Percentiles rank a stretch among this genome's conserved stretches.
Evolutionary conservation across 2,797 vertebrate species (phyloP).

Genomic region (Acrossocheilus wenchowensis): DNA sequence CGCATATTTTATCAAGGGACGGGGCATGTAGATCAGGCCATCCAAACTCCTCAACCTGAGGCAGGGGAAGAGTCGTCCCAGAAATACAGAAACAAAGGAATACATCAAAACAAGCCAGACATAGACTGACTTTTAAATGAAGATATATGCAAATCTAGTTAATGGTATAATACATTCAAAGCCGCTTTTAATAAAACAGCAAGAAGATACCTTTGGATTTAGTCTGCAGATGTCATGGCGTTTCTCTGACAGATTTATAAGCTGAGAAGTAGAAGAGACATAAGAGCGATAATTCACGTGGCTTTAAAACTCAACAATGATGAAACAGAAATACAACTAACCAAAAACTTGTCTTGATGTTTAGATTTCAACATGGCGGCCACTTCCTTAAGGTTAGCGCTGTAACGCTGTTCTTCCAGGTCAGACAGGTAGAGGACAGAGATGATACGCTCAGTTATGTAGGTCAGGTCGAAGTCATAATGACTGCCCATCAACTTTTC

Average conservation of each 20-base stretch:
- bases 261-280: constrained; percentile 69
- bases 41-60: constrained; percentile 89
- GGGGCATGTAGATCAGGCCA: constrained; percentile 93
- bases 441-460: constrained; percentile 93
- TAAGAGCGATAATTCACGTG: constrained; percentile 2
- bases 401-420: constrained; percentile 86
- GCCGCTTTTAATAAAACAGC: not conserved
- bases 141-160: not conserved
- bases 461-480: constrained; percentile 91
- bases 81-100: not conserved
- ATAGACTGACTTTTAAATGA: not conserved
- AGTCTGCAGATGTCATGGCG: constrained; percentile 88
- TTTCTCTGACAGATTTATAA: constrained; percentile 92
- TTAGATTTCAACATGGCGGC: constrained; percentile 91
- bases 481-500: constrained; percentile 88
- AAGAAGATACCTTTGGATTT: constrained; percentile 84
- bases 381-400: constrained; percentile 86
- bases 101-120: not conserved
- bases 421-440: constrained; percentile 87
- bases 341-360: constrained; percentile 91
- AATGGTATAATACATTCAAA: not conserved
- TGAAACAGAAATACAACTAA: constrained; percentile 64
- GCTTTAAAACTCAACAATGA: not conserved
- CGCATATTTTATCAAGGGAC: constrained; percentile 88
- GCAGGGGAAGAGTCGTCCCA: not conserved